Evolutionary conservation across 2,113 vertebrate genomes (phyloP).

Genomic region (Dipodomys spectabilis): DNA sequence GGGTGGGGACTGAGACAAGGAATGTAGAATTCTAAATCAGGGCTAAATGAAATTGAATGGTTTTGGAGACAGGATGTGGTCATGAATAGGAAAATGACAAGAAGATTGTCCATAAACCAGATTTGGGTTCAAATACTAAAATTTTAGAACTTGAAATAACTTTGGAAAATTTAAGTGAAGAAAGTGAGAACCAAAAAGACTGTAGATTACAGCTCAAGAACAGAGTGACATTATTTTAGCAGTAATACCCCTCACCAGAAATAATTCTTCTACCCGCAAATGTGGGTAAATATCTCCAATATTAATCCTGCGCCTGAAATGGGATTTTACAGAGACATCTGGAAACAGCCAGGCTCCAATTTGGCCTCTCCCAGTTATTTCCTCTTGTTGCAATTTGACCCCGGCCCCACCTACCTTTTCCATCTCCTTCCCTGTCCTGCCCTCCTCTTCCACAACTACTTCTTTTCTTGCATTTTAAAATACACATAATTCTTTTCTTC

Average conservation of each 20-base stretch:
- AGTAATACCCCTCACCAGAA: neutral
- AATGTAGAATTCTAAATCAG: slow-evolving; percentile 28
- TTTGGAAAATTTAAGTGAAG: slow-evolving; percentile 23
- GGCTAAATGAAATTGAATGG: neutral
- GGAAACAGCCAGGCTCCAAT: neutral
- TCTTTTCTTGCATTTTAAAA: neutral
- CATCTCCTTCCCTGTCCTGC: neutral
- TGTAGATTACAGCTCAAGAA: neutral
- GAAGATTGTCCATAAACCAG: slow-evolving; percentile 31
- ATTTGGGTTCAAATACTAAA: slow-evolving; percentile 35
- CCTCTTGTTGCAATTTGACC: neutral
- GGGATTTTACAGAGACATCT: slow-evolving; percentile 25
- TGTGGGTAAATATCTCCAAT: neutral
- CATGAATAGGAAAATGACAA: slow-evolving; percentile 29
- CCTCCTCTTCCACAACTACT: neutral
- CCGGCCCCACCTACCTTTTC: neutral
- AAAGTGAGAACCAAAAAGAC: neutral
- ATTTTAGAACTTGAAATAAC: slow-evolving; percentile 38
- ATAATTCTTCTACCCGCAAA: neutral
- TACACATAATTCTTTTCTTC: neutral
- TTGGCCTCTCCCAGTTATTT: slow-evolving; percentile 19
- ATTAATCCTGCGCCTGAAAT: neutral
- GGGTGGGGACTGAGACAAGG: slow-evolving; percentile 29
- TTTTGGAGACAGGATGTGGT: slow-evolving; percentile 34
- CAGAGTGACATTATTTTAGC: slow-evolving; percentile 19